phyloP scores from a whole-genome alignment of 2,888 invertebrate genomes.

The Hypomecis atomaria region DNA sequence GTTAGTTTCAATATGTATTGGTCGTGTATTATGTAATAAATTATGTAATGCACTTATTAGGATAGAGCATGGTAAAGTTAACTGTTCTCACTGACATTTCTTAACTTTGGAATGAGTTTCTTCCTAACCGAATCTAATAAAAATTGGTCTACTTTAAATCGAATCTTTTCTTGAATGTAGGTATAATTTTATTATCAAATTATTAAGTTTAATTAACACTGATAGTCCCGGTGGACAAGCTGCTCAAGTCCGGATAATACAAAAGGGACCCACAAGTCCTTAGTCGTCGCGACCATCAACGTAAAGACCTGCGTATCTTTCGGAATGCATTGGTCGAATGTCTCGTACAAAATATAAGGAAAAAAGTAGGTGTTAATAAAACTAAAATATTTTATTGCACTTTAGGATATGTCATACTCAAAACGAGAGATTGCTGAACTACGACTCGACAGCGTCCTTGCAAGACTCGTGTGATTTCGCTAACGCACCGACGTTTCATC shows the following conservation, averaged over 20 bases:
- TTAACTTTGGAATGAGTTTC: conserved; percentile 10
- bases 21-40: conserved; percentile 9
- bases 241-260: too few species aligned
- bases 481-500: conserved; percentile 8
- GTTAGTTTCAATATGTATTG: conserved; percentile 4
- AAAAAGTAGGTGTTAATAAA: too few species aligned
- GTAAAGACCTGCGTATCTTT: too few species aligned
- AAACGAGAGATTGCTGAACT: background rate
- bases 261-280: too few species aligned
- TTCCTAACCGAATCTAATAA: conserved; percentile 19
- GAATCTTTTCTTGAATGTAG: conserved; percentile 5
- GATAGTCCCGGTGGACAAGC: too few species aligned
- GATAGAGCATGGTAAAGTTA: conserved; percentile 12
- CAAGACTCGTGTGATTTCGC: conserved; percentile 15
- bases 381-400: too few species aligned
- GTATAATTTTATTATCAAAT: background rate
- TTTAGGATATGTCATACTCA: too few species aligned
- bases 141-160: conserved; percentile 20
- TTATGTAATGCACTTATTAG: conserved; percentile 16
- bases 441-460: conserved; percentile 20
- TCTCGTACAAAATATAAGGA: too few species aligned
- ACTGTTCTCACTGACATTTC: conserved; percentile 8
- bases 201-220: background rate
- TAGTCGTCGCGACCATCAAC: too few species aligned
- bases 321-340: too few species aligned